Base-by-base conservation (phyloP, 2,797 vertebrate genomes). In the Linurgus olivaceus region DNA sequence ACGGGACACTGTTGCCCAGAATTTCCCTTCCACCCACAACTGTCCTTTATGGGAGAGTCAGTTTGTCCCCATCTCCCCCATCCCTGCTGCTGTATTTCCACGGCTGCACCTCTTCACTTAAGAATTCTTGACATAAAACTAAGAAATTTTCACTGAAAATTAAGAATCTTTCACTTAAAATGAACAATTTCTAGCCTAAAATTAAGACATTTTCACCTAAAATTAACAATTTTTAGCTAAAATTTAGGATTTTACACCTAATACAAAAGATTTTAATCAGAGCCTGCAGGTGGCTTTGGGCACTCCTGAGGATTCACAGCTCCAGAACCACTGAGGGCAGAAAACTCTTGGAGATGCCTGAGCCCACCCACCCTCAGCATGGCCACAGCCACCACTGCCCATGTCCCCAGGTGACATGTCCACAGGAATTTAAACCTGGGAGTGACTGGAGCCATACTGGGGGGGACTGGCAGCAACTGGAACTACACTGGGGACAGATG, bases 281-380 rank as follows among this genome's bases (percentile, higher is more conserved):
- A 58, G 23, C 10, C 23, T 75, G 28, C 10, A 24, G 15, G 62
- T 44, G 31, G 23, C 15, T 58, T 37, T 10, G 19, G n/a, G 23
- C 8, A 37, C 15, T 51, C 38, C n/a, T 37, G 52, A 8, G 23
- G 45, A 51, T 28, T 37, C n/a, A n/a, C 9, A 50, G 37, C 26
- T 57, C 31, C 37, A 66, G 71, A 66, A 58, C 17, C 52, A n/a
- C 26, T 4, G n/a, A 58, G 31, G 17, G 12, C 1, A 26, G 11
- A 44, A 74, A 58, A 75, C 8, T 44, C 70, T 18, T 1, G 0
- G n/a, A n/a, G 26, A 28, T n/a, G 26, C 61, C 23, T 0, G 1
- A 44, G 18, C 44, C n/a, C 52, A 28, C 26, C 21, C 26, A 37
- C 13, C 26, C 37, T 37, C n/a, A 44, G 37, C 38, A 51, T 1